Evolutionary conservation across 2,888 invertebrate species (phyloP).

Genomic region (Aspidapion aeneum): DNA sequence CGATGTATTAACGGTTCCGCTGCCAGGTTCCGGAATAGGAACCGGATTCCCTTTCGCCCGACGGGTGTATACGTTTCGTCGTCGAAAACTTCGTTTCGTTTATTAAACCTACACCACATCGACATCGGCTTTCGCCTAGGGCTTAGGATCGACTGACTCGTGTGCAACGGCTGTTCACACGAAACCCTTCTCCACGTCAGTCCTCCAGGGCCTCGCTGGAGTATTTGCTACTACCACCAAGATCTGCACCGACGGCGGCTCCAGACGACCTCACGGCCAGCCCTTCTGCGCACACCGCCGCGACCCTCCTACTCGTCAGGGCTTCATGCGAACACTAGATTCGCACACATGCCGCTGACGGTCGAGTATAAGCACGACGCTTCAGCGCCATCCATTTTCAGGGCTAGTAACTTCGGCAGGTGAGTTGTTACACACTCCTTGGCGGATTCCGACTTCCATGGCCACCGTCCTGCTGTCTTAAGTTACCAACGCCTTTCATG

Average conservation of each 20-base stretch:
- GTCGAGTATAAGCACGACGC: conserved; percentile 53
- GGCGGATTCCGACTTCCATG: conserved; percentile 73
- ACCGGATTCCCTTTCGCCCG: conserved; percentile 17
- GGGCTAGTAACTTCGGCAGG: conserved; percentile 60
- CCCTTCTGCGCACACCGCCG: conserved; percentile 59
- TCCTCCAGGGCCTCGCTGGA: conserved; percentile 19
- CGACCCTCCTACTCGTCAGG: conserved; percentile 60
- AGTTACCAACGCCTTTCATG: conserved; percentile 57
- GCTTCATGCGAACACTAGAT: conserved; percentile 47
- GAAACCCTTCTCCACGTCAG: conserved; percentile 16
- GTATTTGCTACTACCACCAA: conserved; percentile 56
- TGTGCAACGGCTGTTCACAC: conserved; percentile 36
- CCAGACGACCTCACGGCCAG: conserved; percentile 54
- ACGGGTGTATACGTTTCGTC: conserved; percentile 16
- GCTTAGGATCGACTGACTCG: conserved; percentile 58
- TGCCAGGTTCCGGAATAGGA: conserved; percentile 56
- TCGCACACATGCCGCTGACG: conserved; percentile 39
- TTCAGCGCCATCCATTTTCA: conserved; percentile 63
- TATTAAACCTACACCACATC: conserved; percentile 37
- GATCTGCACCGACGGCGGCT: conserved; percentile 58
- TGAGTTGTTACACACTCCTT: conserved; percentile 55
- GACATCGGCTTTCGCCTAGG: conserved; percentile 40
- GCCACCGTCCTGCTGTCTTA: conserved; percentile 66
- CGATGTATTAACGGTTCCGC: conserved; percentile 50
- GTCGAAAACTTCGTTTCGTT: conserved; percentile 11